Evolutionary conservation across 2,797 vertebrate genomes (phyloP).

Genomic region (Heterohyrax brucei): DNA sequence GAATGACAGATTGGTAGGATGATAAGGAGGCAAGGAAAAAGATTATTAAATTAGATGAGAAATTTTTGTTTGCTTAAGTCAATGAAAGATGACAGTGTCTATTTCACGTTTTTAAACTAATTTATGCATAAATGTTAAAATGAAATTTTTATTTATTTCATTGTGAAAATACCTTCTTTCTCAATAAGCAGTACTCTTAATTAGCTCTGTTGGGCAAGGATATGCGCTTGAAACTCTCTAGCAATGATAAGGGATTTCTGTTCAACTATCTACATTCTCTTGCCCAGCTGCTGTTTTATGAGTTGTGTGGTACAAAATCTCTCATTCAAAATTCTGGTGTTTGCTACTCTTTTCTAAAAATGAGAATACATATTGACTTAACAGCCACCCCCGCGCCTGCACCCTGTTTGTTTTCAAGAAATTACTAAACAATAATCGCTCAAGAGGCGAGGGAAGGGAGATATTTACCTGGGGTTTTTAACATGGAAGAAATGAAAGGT

Average conservation of each 20-base stretch:
- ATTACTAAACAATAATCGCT: not conserved
- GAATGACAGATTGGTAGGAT: not conserved
- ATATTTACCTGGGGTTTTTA: not conserved
- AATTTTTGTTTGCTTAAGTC: constrained; percentile 56
- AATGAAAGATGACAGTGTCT: not conserved
- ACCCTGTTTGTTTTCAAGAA: not conserved
- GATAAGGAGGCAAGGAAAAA: constrained; percentile 26
- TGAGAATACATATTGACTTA: not conserved
- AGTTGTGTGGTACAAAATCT: not conserved
- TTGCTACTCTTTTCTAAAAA: constrained; percentile 8
- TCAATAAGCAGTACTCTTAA: constrained; percentile 50
- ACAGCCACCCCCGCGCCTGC: not conserved
- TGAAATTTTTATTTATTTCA: constrained; percentile 56
- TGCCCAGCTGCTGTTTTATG: not conserved
- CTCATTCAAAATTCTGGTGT: not conserved
- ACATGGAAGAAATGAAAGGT: not conserved
- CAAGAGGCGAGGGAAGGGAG: not conserved
- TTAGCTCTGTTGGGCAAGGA: not conserved
- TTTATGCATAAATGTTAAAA: constrained; percentile 38
- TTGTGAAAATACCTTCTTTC: constrained; percentile 46
- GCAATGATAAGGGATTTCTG: constrained; percentile 29
- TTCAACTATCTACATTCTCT: not conserved
- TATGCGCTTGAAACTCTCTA: constrained; percentile 15
- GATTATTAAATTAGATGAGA: constrained; percentile 8
- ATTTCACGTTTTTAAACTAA: constrained; percentile 64